Conservation (phyloP, 2,888 invertebrate species). For the Melanophora roralis region DNA sequence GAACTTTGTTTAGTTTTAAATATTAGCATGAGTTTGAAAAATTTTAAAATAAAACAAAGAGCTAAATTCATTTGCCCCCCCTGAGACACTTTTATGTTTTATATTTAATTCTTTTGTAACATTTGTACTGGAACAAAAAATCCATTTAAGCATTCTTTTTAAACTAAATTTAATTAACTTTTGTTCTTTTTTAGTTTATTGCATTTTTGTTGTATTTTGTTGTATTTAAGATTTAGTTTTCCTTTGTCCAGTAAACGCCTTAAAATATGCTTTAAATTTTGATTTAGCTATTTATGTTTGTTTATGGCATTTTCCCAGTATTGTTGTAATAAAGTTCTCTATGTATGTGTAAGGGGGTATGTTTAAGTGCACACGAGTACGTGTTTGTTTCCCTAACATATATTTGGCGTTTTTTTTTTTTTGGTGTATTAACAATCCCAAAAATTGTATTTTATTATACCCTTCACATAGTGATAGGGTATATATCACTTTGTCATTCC, state of each 20-base stretch:
- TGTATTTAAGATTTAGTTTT: background rate
- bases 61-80: too few relatives aligned
- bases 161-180: too few relatives aligned
- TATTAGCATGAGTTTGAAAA: too few relatives aligned
- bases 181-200: background rate
- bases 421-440: conserved; percentile 48
- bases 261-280: conserved; percentile 22
- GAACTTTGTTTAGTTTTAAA: too few relatives aligned
- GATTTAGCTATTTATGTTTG: background rate
- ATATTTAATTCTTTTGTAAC: too few relatives aligned
- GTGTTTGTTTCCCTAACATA: conserved; percentile 10
- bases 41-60: too few relatives aligned
- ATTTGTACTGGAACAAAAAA: too few relatives aligned
- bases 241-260: background rate
- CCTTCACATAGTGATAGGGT: too few relatives aligned
- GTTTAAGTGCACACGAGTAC: background rate
- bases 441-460: conserved; percentile 48
- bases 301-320: background rate
- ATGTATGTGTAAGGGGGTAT: background rate
- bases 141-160: too few relatives aligned
- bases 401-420: conserved; percentile 52
- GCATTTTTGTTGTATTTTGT: background rate
- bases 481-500: too few relatives aligned
- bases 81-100: too few relatives aligned
- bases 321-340: background rate